A percentile compares a stretch with the other conserved stretches of the same genome.
phyloP scores from a whole-genome alignment of 2,797 vertebrate genomes.

The Myotis pilosus region DNA sequence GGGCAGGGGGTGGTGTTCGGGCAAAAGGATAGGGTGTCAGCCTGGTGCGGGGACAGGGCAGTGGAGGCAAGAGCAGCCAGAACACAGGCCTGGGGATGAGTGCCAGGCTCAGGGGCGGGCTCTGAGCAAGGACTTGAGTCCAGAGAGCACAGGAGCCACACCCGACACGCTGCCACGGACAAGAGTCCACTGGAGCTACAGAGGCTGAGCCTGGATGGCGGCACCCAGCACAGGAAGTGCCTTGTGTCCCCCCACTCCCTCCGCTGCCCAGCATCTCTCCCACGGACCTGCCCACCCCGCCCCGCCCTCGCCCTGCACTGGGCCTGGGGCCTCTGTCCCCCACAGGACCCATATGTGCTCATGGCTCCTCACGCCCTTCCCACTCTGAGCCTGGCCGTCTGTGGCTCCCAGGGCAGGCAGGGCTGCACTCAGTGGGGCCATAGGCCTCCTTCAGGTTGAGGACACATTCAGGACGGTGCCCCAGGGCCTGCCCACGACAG shows the following conservation, averaged over 20 bases:
- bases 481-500: not conserved
- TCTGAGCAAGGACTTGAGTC: fast-evolving
- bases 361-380: not conserved
- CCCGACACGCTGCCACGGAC: fast-evolving
- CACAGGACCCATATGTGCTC: fast-evolving
- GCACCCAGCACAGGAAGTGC: too few species aligned
- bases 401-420: not conserved
- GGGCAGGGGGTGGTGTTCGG: too few species aligned
- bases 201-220: not conserved
- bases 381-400: not conserved
- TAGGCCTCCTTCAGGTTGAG: not conserved
- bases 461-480: fast-evolving
- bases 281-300: fast-evolving
- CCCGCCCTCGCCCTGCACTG: too few species aligned
- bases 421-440: not conserved
- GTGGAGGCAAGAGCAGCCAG: not conserved
- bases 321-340: not conserved
- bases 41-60: not conserved
- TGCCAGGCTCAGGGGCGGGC: fast-evolving
- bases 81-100: not conserved
- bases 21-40: not conserved
- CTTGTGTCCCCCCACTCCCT: not conserved
- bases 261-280: fast-evolving
- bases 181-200: not conserved
- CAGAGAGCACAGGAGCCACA: fast-evolving